Conservation (phyloP, 2,797 vertebrate genomes). For the Natrix natrix region DNA sequence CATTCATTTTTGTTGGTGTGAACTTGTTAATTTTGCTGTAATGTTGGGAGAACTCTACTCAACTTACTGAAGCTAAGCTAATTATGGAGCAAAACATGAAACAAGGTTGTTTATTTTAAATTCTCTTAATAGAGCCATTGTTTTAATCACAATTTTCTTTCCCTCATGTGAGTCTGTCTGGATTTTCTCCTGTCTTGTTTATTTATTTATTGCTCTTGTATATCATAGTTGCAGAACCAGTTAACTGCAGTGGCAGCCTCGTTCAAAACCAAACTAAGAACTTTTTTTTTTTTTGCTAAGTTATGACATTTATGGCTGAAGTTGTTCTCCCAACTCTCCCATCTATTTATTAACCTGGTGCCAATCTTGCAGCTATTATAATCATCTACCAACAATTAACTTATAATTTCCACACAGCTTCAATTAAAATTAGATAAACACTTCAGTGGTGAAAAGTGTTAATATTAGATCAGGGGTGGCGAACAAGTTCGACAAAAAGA, state of each 20-base stretch:
- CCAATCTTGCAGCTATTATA: conserved; percentile 6
- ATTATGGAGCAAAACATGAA: not conserved
- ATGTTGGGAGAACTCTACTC: not conserved
- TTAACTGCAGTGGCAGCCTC: not conserved
- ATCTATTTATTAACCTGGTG: not conserved
- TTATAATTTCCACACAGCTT: conserved; percentile 8
- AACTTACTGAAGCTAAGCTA: not conserved
- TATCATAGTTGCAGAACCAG: not conserved
- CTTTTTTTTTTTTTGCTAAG: not conserved
- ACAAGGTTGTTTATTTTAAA: not conserved
- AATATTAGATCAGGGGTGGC: too few species aligned
- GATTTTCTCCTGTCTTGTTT: not conserved
- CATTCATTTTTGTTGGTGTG: not conserved
- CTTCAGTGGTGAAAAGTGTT: not conserved
- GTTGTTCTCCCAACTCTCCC: not conserved
- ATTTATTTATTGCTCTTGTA: not conserved
- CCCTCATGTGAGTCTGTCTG: not conserved
- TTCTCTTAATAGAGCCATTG: not conserved
- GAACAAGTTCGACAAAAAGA: too few species aligned
- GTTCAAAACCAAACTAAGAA: not conserved
- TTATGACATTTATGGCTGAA: not conserved
- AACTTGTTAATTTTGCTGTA: not conserved
- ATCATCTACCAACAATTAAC: not conserved
- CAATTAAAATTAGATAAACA: not conserved
- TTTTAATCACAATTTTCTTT: not conserved